Conservation (phyloP, 2,888 invertebrate genomes). For the Chymomyza fuscimana region DNA sequence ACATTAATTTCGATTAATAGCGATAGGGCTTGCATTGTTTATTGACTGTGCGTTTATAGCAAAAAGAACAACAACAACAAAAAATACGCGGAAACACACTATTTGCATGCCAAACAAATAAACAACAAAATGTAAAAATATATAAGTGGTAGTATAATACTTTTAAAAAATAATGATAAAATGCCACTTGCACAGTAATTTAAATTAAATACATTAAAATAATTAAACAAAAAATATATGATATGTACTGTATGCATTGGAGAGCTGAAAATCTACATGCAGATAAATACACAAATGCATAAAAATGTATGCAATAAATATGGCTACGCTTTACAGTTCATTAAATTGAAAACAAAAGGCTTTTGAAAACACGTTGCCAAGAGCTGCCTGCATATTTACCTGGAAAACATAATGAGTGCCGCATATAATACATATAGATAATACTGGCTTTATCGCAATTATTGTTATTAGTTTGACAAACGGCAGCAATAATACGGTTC, state of each 20-base stretch:
- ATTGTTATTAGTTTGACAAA: slow-evolving; percentile 67
- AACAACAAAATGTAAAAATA: slow-evolving; percentile 28
- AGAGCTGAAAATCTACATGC: slow-evolving; percentile 8
- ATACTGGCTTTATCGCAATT: slow-evolving; percentile 72
- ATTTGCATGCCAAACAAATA: background rate
- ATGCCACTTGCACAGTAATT: slow-evolving; percentile 62
- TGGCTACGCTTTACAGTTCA: slow-evolving; percentile 71
- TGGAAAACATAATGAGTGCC: slow-evolving; percentile 14
- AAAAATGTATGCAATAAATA: slow-evolving; percentile 55
- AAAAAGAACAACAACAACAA: background rate
- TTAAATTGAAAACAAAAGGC: slow-evolving; percentile 71
- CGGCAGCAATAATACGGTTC: slow-evolving; percentile 26
- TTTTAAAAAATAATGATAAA: slow-evolving; percentile 52
- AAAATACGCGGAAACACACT: background rate
- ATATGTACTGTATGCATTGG: slow-evolving; percentile 15
- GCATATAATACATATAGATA: slow-evolving; percentile 24
- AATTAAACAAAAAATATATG: slow-evolving; percentile 39
- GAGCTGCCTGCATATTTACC: slow-evolving; percentile 40
- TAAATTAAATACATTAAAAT: slow-evolving; percentile 70
- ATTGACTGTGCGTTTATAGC: slow-evolving; percentile 52
- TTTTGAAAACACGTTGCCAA: slow-evolving; percentile 45
- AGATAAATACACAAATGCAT: slow-evolving; percentile 33
- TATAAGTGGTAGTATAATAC: slow-evolving; percentile 26
- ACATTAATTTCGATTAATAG: slow-evolving; percentile 69
- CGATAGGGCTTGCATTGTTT: slow-evolving; percentile 65